Base-by-base conservation (phyloP, 1,140 invertebrate species). In the Capitella teleta region DNA sequence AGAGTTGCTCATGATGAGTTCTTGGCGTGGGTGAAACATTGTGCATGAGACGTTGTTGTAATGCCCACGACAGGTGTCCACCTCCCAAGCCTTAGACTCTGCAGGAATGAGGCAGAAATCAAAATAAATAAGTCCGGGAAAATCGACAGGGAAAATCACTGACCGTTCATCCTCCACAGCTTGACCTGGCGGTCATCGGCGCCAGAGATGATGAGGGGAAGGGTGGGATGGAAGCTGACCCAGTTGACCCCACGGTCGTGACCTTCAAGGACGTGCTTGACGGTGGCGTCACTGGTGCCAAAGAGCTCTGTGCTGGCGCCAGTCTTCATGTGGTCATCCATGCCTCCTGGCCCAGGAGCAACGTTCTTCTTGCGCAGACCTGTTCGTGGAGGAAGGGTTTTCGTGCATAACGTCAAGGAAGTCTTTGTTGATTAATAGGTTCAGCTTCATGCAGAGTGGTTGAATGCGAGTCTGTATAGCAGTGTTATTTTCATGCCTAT, bases 1-100 rank as follows among this genome's bases (percentile, higher is more conserved):
- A 37, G 91, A 88, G 72, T 98, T 98, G 25, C 90, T 95, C 5
- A 99, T 73, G 56, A 99, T 95, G 5, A 97, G 74, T 63, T 99
- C 96, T 72, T 97, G 90, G 16, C 90, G 77, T 0, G 95, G 94
- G 75, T 98, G 95, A 72, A 99, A 99, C 5, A 98, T 68, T 1
- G 92, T 91, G 66, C 93, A 97, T 0, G 93, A 98, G 0, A 99
- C 94, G 72, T 99, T 99, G 74, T 98, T 96, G 74, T 98, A 98
- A 72, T 99, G 96, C 1, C 96, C 95, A 40, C 96, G 80, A 60
- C 93, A 98, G 0, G 93, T 94, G 65, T 99, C 96, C 19, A 98
- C 90, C 74, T 99, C 95, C 95, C 95, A 98, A 0, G 94, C 95
- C 77, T 84, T 74, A 1, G 64, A 66, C 21, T 75, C 70, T 72